phyloP scores from a whole-genome alignment of 2,797 vertebrate species.

The Myoxocephalus aenaeus region DNA sequence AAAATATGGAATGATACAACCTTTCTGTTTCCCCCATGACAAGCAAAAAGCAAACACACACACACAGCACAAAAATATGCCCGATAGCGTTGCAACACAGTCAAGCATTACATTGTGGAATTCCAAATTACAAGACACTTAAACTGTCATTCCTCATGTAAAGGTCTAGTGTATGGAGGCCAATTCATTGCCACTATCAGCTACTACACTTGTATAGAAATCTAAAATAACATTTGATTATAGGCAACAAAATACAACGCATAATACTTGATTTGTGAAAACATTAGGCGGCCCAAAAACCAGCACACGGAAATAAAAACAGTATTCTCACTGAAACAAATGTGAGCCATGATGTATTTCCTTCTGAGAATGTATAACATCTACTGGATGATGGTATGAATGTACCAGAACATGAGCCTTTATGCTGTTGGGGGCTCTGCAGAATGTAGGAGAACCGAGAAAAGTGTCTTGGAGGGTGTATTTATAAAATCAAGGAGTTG shows the following conservation, averaged over 20 bases:
- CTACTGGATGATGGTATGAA: not conserved
- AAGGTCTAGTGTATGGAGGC: not conserved
- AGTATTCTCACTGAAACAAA: constrained; percentile 1
- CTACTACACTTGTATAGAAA: constrained; percentile 15
- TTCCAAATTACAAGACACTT: constrained; percentile 22
- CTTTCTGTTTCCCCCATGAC: not conserved
- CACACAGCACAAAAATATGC: constrained; percentile 3
- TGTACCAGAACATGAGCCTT: constrained; percentile 24
- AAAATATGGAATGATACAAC: not conserved
- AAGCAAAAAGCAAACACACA: constrained; percentile 7
- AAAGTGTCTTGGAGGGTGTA: constrained; percentile 12
- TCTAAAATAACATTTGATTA: constrained; percentile 14
- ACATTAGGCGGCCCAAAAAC: not conserved
- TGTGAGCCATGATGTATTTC: constrained; percentile 12
- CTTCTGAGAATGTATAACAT: constrained; percentile 27
- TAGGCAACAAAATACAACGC: not conserved
- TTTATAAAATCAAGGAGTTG: constrained; percentile 19
- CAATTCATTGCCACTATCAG: constrained; percentile 3
- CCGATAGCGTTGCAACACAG: not conserved
- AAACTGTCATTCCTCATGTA: constrained; percentile 6
- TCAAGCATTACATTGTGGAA: constrained; percentile 10
- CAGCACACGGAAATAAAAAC: constrained; percentile 2
- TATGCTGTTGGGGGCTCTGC: not conserved
- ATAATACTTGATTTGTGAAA: constrained; percentile 15
- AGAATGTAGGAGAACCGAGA: constrained; percentile 11